Evolutionary conservation across 2,113 vertebrate species (phyloP).

Genomic region (Chascanopsetta lugubris): DNA sequence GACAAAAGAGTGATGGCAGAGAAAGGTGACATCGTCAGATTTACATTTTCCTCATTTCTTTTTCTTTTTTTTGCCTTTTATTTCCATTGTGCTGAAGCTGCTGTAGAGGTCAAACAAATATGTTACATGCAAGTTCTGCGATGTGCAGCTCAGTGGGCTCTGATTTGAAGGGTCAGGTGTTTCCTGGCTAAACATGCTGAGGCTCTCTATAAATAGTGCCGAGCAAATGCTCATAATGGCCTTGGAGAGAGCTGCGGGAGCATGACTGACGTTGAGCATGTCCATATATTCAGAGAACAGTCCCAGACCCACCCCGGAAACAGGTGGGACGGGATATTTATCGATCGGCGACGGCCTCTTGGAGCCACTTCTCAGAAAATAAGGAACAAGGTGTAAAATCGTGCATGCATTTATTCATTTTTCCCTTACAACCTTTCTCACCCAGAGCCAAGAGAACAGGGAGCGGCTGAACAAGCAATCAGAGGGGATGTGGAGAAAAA

Average conservation of each 20-base stretch:
- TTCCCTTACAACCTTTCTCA: conserved; percentile 34
- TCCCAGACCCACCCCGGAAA: conserved; percentile 49
- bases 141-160: conserved; percentile 35
- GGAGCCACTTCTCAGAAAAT: conserved; percentile 70
- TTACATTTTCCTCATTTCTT: not conserved
- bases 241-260: conserved; percentile 56
- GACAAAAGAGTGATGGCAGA: conserved; percentile 39
- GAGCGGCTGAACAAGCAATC: conserved; percentile 20
- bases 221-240: conserved; percentile 63
- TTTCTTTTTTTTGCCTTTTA: conserved; percentile 7
- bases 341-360: conserved; percentile 65
- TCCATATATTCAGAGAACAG: conserved; percentile 62
- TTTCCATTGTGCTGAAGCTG: conserved; percentile 17
- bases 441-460: conserved; percentile 10
- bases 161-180: conserved; percentile 67
- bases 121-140: conserved; percentile 33
- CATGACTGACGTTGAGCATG: conserved; percentile 73
- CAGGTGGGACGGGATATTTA: conserved; percentile 45
- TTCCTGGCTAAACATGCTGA: conserved; percentile 74
- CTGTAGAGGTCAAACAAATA: conserved; percentile 22
- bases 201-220: conserved; percentile 66
- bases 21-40: conserved; percentile 41
- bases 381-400: conserved; percentile 45
- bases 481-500: conserved; percentile 11
- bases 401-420: conserved; percentile 67